Evolutionary conservation across 30 jellyfish, hydroid and myxozoan species (phyloP), one percentile per base, ranked within the genome.

Genomic region (Haliclystus octoradiatus): DNA sequence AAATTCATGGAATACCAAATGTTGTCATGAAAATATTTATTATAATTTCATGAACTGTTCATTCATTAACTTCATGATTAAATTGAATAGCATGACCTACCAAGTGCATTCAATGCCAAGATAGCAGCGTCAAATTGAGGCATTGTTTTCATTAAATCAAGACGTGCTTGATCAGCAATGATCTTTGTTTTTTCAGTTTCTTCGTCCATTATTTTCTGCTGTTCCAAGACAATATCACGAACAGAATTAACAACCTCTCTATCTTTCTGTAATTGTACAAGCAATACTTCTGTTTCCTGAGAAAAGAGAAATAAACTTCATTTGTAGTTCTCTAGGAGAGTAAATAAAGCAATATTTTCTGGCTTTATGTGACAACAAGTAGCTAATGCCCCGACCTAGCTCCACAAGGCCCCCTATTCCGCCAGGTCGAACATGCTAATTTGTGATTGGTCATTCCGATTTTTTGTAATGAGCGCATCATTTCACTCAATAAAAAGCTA

Each of bases 111-210:
- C 24, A 86, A 79, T 76, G 92, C 92, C 32, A 79, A 87, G 29
- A 76, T 63, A 9, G 96, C 92, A 7, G 85, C 79, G 19, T 86
- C 92, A 27, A 86, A 46, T 40, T 86, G 96, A 12, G 96, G 96
- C 63, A 86, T 72, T 1, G 84, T 94, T 5, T 66, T 83, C 1
- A 62, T 86, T 23, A 86, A 62, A 66, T 86, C 96, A 49, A 52
- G 68, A 27, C 78, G 80, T 15, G 96, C 96, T 64, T 82, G 76
- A 9, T 72, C 83, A 0, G 96, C 96, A 24, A 79, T 68, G 26
- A 80, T 81, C 68, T 78, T 93, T 9, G 79, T 94, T 68, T 75
- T 40, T 65, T 69, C 67, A 49, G 96, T 87, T 63, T 86, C 96
- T 30, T 73, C 62, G 68, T 86, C 94, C 12, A 88, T 86, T 23